Evolutionary conservation across 2,113 vertebrate genomes (phyloP).

Genomic region (Ploceus nigricollis): DNA sequence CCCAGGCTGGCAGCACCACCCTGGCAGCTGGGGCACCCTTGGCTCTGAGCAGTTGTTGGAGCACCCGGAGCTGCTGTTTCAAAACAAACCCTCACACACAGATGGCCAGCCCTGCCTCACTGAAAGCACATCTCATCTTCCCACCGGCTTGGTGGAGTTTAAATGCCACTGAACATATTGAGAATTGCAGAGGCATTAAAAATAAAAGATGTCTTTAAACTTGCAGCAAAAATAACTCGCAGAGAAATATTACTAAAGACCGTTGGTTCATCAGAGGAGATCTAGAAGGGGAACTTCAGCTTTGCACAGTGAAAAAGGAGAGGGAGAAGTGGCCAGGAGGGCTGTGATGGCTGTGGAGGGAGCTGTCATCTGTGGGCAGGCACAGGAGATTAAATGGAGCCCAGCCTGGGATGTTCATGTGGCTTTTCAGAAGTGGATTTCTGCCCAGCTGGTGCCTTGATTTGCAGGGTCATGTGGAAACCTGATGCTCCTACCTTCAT

Average conservation of each 20-base stretch:
- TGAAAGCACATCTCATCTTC: background rate
- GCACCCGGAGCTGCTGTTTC: background rate
- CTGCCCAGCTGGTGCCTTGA: background rate
- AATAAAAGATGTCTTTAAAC: background rate
- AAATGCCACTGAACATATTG: constrained; percentile 27
- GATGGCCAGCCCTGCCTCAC: background rate
- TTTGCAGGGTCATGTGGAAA: background rate
- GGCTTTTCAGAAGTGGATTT: background rate
- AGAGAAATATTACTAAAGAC: background rate
- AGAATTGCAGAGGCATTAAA: background rate
- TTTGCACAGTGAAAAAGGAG: background rate
- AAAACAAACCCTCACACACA: background rate
- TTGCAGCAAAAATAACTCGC: background rate
- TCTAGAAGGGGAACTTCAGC: background rate
- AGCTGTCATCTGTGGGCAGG: background rate
- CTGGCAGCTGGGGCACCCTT: background rate
- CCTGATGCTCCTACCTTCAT: background rate
- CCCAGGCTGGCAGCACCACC: fast-evolving
- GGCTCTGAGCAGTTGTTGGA: background rate
- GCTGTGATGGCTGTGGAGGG: background rate
- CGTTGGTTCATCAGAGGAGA: background rate
- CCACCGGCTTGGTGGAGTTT: background rate
- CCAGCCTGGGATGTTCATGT: background rate
- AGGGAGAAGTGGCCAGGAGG: background rate
- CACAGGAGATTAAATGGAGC: background rate